Conservation (phyloP, 2,888 invertebrate genomes). For the Mayetiola destructor region DNA sequence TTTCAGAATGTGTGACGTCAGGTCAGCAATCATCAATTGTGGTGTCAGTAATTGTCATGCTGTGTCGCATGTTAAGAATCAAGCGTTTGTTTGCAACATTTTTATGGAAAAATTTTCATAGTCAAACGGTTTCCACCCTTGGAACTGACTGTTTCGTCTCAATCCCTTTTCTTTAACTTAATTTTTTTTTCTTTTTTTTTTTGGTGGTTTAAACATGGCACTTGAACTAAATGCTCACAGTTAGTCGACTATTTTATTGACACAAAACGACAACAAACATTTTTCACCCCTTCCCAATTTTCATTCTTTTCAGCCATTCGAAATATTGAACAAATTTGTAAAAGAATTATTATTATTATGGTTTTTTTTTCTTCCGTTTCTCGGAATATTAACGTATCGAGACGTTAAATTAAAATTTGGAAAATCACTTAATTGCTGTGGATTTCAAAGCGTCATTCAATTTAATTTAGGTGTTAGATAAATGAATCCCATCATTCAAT, state of each 20-base stretch:
- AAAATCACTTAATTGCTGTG: too few species aligned
- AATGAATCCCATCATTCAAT: too few species aligned
- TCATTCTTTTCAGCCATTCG: too few species aligned
- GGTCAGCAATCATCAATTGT: conserved; percentile 8
- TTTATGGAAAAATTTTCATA: not conserved
- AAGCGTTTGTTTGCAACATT: not conserved
- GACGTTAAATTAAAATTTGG: too few species aligned
- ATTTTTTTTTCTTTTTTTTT: too few species aligned
- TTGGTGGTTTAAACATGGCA: too few species aligned
- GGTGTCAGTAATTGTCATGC: conserved; percentile 8
- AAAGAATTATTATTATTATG: not conserved
- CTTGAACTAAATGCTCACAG: not conserved
- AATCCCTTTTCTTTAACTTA: too few species aligned
- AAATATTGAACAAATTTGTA: conserved; percentile 1
- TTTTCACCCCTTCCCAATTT: too few species aligned
- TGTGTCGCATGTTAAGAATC: not conserved
- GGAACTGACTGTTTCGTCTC: too few species aligned
- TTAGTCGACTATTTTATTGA: not conserved
- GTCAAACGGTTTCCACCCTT: not conserved
- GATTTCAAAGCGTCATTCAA: not conserved
- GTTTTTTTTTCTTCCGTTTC: not conserved
- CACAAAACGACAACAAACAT: not conserved
- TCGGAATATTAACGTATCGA: not conserved
- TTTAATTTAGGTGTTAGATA: too few species aligned
- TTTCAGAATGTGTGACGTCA: conserved; percentile 6